These are phyloP conservation scores for Takifugu ocellatus DNA, from an alignment of 2,797 vertebrate genomes.

Conservation along the genomic window DNA sequence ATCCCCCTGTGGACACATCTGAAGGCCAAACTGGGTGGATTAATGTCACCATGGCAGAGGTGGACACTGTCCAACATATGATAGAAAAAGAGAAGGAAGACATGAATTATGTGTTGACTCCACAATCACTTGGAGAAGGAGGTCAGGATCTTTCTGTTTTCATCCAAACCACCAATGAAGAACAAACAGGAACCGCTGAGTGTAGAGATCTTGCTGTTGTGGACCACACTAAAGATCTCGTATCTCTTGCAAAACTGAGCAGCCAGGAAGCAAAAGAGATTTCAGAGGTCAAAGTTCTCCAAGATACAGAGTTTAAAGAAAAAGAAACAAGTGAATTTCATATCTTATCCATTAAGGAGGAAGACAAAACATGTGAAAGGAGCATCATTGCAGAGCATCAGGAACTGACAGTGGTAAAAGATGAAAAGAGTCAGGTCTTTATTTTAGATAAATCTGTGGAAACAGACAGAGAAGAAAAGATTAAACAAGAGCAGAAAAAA, in stretches of 20 bases:
- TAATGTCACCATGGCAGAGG: slow-evolving; percentile 6
- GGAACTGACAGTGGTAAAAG: slow-evolving; percentile 9
- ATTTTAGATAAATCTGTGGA: slow-evolving; percentile 23
- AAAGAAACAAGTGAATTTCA: slow-evolving; percentile 10
- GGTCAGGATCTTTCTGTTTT: slow-evolving; percentile 11
- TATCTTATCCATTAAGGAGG: slow-evolving; percentile 17
- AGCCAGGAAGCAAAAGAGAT: slow-evolving; percentile 32
- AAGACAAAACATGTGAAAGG: slow-evolving; percentile 28
- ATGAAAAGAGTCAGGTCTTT: slow-evolving; percentile 3
- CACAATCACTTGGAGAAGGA: slow-evolving; percentile 28
- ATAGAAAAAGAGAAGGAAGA: slow-evolving; percentile 32
- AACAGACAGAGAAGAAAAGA: slow-evolving; percentile 12
- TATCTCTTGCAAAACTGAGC: slow-evolving; percentile 24
- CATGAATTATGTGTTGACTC: slow-evolving; percentile 14
- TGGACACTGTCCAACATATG: slow-evolving; percentile 24
- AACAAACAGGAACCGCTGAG: slow-evolving; percentile 23
- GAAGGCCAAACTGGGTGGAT: slow-evolving; percentile 16
- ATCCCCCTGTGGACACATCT: slow-evolving; percentile 19
- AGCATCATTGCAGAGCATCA: slow-evolving; percentile 21
- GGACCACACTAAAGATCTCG: slow-evolving; percentile 18
- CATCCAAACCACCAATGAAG: slow-evolving; percentile 23
- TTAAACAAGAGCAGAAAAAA: too few relatives aligned
- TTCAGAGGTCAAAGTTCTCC: slow-evolving; percentile 9
- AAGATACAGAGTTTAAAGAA: slow-evolving; percentile 22
- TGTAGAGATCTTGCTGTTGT: slow-evolving; percentile 17